Evolutionary conservation across 2,888 invertebrate genomes (phyloP).

Genomic region (Ceramica pisi): DNA sequence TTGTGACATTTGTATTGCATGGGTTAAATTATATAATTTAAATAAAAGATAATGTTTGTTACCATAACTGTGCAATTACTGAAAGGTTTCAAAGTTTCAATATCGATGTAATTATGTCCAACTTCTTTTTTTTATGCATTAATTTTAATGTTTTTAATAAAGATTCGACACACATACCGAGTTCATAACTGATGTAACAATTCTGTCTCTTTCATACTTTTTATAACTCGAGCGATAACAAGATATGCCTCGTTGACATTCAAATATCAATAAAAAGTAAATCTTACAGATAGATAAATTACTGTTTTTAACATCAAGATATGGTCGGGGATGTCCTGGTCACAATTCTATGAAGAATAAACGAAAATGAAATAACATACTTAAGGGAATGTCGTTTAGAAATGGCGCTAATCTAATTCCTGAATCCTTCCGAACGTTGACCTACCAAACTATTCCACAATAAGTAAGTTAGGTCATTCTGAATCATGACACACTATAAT

Average conservation of each 20-base stretch:
- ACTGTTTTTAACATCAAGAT: neutral
- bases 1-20: neutral
- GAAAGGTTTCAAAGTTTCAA: neutral
- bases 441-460: constrained; percentile 19
- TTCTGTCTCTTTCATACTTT: neutral
- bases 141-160: no score
- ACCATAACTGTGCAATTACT: neutral
- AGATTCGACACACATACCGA: no score
- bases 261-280: constrained; percentile 29
- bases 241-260: constrained; percentile 19
- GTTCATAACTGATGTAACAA: neutral
- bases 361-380: neutral
- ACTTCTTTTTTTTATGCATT: neutral
- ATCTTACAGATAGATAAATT: neutral
- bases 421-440: constrained; percentile 33
- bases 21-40: neutral
- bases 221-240: neutral
- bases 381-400: neutral
- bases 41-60: neutral
- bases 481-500: constrained; percentile 16
- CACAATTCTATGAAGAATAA: constrained; percentile 7
- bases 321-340: neutral
- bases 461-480: constrained; percentile 16
- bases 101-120: neutral
- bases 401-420: constrained; percentile 19